These are phyloP conservation scores for Pseudopipra pipra DNA, from an alignment of 2,113 vertebrate species.

Conservation along the genomic window DNA sequence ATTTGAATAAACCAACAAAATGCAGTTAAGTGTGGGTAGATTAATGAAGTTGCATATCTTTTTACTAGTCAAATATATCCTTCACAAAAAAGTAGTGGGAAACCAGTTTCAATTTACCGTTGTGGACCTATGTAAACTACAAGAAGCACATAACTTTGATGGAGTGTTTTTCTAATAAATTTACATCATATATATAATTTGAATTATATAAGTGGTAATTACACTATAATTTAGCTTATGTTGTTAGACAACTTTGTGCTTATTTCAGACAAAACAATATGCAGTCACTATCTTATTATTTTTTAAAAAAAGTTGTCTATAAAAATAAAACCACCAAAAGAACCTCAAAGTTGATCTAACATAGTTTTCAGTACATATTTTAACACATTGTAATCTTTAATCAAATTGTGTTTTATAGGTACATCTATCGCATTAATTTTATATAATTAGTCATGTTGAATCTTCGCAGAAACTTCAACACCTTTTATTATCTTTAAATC, in stretches of 20 bases:
- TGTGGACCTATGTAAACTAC: neutral
- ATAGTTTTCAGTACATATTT: neutral
- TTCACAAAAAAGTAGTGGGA: neutral
- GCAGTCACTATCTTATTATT: neutral
- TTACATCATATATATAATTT: slow-evolving; percentile 1
- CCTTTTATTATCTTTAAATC: slow-evolving; percentile 5
- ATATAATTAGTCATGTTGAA: neutral
- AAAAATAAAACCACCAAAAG: neutral
- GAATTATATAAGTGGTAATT: slow-evolving; percentile 33
- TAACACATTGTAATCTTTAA: neutral
- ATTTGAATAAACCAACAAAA: neutral
- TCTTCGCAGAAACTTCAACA: neutral
- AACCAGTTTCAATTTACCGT: neutral
- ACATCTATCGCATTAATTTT: neutral
- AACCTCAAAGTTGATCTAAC: neutral
- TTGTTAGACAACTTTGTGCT: neutral
- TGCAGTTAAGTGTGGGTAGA: neutral
- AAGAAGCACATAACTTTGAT: neutral
- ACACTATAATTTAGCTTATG: neutral
- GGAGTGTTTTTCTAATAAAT: neutral
- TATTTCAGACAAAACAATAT: neutral
- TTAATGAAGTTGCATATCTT: neutral
- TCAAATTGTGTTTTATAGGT: neutral
- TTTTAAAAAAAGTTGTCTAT: neutral
- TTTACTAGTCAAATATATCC: neutral